These are phyloP conservation scores for Pseudopodoces humilis DNA, from an alignment of 2,113 vertebrate species.

Conservation along the genomic window DNA sequence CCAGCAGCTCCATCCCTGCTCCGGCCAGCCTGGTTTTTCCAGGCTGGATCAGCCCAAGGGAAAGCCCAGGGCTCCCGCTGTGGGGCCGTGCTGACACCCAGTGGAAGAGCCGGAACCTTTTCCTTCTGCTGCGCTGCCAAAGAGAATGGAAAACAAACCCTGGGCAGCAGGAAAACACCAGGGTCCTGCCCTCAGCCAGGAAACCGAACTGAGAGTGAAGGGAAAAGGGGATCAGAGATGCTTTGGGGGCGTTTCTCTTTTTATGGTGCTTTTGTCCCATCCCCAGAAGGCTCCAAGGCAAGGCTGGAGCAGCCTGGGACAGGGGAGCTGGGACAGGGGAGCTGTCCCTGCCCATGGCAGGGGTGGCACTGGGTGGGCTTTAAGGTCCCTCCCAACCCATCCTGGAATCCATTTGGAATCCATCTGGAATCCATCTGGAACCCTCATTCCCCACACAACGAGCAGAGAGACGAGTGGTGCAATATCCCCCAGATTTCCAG, in stretches of 20 bases:
- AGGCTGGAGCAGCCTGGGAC: neutral
- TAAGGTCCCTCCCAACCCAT: neutral
- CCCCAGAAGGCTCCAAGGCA: neutral
- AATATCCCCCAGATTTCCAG: rapidly evolving
- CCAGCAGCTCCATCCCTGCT: too few species aligned
- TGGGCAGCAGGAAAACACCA: rapidly evolving
- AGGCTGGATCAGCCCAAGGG: neutral
- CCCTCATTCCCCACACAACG: rapidly evolving
- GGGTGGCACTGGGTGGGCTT: neutral
- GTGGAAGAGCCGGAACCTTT: neutral
- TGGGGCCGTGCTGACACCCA: slow-evolving; percentile 45
- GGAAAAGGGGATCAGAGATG: neutral
- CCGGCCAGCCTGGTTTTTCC: neutral
- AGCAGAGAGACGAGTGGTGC: neutral
- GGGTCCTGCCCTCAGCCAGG: neutral
- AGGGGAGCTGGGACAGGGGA: rapidly evolving
- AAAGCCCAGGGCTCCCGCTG: neutral
- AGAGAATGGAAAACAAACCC: neutral
- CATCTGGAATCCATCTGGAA: too few species aligned
- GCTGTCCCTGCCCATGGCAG: neutral
- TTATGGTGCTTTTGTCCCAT: neutral
- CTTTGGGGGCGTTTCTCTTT: rapidly evolving
- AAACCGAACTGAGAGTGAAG: neutral
- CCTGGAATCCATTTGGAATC: neutral
- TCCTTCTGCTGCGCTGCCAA: neutral